Evolutionary conservation across 2,113 vertebrate species (phyloP), one percentile per base, ranked within the genome.

Genomic region (Merops nubicus): DNA sequence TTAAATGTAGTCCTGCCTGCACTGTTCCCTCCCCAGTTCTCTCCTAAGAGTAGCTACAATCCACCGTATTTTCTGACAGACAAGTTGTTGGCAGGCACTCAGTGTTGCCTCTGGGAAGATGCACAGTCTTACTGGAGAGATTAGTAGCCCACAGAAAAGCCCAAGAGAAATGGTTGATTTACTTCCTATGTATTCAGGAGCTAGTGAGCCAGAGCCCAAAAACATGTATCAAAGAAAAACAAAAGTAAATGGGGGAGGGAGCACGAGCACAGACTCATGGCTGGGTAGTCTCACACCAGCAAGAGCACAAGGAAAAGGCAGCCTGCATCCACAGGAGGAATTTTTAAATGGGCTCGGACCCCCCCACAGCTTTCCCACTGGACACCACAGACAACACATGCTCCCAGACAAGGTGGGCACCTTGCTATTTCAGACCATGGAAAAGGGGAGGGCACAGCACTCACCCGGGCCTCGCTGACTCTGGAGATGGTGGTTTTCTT

Each of bases 401-500:
- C 33, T 74, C 50, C 56, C 14, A 76, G 72, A 48, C 26, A 16
- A n/a, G n/a, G 0, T 15, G 29, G 31, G 9, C 38, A 48, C 48
- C n/a, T 57, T 42, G 3, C 72, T 88, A 51, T 11, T 77, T 29
- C 48, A 63, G 51, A 64, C 31, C 14, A 25, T 51, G 36, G 54
- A 50, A 17, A 18, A 31, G 20, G 11, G 18, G 8, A n/a, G 10
- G 33, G 10, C 28, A 15, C 18, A 80, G 51, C 8, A 98, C 99
- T 98, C 91, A 99, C 99, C 97, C 98, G 98, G 67, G 99, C 98
- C 91, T 99, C 97, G 3, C 76, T 94, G 89, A 99, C 99, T 99
- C 98, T 99, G 15, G 98, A 98, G 69, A 99, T 98, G 5, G 99
- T 99, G 54, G 98, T 99, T 96, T 97, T 98, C 93, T 98, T 99